phyloP scores from a whole-genome alignment of 2,113 vertebrate species.

The Tylochromis polylepis region DNA sequence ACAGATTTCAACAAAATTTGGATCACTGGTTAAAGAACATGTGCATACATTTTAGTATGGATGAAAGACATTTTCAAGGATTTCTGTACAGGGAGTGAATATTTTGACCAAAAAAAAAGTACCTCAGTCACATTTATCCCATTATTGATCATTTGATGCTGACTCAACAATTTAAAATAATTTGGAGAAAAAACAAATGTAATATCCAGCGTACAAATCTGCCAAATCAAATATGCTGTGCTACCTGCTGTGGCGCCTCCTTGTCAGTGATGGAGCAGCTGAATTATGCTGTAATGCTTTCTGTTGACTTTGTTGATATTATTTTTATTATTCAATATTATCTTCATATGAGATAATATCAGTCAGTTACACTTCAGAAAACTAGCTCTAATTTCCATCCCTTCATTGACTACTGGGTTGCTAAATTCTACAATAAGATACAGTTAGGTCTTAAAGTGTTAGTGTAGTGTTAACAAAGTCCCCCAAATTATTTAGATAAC shows the following conservation, averaged over 20 bases:
- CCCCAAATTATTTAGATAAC: background rate
- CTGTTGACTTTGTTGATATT: background rate
- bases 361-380: background rate
- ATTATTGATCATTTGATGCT: background rate
- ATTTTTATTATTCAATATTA: background rate
- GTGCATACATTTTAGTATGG: background rate
- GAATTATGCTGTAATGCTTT: background rate
- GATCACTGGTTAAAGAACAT: background rate
- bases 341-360: background rate
- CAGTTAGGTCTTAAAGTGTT: background rate
- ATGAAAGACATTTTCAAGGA: background rate
- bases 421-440: background rate
- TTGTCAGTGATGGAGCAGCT: background rate
- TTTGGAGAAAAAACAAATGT: background rate
- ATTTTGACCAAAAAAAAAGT: background rate
- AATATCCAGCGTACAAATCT: background rate
- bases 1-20: background rate
- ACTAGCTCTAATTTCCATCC: background rate
- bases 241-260: background rate
- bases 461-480: background rate
- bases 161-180: background rate
- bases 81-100: background rate
- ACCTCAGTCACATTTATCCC: too few relatives aligned
- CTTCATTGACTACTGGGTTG: background rate
- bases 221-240: background rate